phyloP scores from a whole-genome alignment of 2,888 invertebrate species.

The Callinectes sapidus region DNA sequence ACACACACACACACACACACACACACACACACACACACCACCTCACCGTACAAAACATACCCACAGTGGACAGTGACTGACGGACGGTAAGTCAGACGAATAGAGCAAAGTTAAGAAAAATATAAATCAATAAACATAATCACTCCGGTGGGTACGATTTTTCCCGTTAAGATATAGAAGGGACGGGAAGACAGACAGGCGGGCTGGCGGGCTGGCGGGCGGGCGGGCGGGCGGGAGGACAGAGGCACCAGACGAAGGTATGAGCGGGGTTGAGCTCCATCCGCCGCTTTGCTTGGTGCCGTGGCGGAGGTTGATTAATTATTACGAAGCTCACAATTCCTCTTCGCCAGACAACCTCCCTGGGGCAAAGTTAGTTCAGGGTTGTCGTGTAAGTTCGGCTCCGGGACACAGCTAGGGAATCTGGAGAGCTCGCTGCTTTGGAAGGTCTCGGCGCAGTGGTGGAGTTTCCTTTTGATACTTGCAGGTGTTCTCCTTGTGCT shows the following conservation, averaged over 20 bases:
- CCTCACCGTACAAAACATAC: background rate
- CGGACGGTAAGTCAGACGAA: background rate
- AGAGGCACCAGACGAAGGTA: background rate
- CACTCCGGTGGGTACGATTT: background rate
- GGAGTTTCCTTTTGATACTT: conserved; percentile 13
- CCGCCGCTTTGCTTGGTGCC: background rate
- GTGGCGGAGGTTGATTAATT: conserved; percentile 17
- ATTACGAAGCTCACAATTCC: background rate
- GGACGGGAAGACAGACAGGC: background rate
- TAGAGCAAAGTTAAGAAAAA: background rate
- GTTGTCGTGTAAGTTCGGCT: conserved; percentile 6
- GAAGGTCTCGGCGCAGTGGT: background rate
- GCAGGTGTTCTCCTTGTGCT: conserved; percentile 24
- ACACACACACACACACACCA: conserved; percentile 17
- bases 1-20: background rate
- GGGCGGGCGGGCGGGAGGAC: background rate
- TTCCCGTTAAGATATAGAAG: background rate
- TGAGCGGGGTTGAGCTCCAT: background rate
- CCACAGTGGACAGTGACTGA: background rate
- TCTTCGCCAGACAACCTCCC: conserved; percentile 9
- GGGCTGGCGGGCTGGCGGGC: no score
- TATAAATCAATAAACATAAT: background rate
- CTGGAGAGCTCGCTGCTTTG: background rate
- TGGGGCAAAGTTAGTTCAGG: conserved; percentile 12
- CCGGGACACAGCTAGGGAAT: background rate